These are phyloP conservation scores for Poliocrania exsul DNA, from an alignment of 2,797 vertebrate genomes.

Conservation along the genomic window DNA sequence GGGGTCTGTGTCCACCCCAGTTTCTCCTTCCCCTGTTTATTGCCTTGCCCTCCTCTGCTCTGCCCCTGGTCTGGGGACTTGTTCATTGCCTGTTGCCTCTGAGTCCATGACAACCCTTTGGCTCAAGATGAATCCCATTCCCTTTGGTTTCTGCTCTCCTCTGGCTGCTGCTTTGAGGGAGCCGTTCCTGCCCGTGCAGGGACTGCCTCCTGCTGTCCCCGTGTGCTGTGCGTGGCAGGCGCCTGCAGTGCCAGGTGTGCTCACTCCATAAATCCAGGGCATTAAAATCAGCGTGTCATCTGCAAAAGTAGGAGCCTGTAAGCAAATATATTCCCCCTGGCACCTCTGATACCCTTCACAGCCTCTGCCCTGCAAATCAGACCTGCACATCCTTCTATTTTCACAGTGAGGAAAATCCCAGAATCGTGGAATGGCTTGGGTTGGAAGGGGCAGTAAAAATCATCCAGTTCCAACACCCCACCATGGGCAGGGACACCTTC, in stretches of 20 bases:
- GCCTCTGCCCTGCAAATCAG: background rate
- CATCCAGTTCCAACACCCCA: background rate
- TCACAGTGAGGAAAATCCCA: background rate
- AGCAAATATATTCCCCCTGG: background rate
- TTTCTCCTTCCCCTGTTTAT: background rate
- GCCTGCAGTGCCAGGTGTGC: background rate
- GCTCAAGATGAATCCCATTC: rapidly evolving
- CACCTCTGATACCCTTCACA: background rate
- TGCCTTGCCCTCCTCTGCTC: background rate
- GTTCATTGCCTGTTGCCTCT: background rate
- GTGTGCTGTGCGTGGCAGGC: rapidly evolving
- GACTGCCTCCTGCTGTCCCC: background rate
- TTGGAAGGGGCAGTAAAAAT: background rate
- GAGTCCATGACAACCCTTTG: rapidly evolving
- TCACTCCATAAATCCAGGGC: background rate
- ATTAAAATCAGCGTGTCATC: background rate
- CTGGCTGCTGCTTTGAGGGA: background rate
- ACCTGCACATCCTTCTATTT: background rate
- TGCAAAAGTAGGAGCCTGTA: background rate
- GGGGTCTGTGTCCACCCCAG: rapidly evolving
- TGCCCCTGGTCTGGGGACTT: background rate
- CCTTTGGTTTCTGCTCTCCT: background rate
- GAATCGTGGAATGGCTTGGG: background rate
- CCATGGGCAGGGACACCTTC: background rate
- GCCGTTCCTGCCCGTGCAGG: background rate